Percentiles rank a stretch among this genome's conserved stretches.
Evolutionary conservation across 2,888 invertebrate genomes (phyloP).

Genomic region (Ichneumoninae sp.): DNA sequence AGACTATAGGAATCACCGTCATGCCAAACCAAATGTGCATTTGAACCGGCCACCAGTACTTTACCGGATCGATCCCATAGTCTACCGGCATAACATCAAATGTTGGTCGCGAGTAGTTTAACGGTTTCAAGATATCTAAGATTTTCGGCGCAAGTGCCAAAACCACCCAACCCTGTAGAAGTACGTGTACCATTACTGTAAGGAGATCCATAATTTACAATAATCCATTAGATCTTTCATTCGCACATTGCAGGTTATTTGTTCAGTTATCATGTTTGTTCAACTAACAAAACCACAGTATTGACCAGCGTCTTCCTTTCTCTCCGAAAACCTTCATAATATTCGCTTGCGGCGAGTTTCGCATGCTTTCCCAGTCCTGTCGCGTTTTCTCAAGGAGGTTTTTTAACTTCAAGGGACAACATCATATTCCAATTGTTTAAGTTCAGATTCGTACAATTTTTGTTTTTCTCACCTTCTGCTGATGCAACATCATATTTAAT

Average conservation of each 20-base stretch:
- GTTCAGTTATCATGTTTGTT: background rate
- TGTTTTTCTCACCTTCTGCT: background rate
- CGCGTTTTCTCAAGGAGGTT: background rate
- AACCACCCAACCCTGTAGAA: background rate
- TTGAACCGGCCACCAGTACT: conserved; percentile 5
- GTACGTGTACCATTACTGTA: background rate
- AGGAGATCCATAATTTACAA: background rate
- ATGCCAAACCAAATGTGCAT: no score
- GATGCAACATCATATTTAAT: background rate
- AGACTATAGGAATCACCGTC: background rate
- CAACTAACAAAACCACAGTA: background rate
- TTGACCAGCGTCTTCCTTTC: background rate
- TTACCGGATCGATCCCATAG: conserved; percentile 22
- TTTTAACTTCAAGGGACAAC: background rate
- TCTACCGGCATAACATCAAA: background rate
- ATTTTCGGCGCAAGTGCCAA: background rate
- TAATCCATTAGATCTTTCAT: background rate
- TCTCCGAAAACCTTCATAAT: background rate
- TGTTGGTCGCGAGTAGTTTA: background rate
- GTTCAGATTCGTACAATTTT: background rate
- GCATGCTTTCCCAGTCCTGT: background rate
- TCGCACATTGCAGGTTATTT: no score
- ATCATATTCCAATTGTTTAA: background rate
- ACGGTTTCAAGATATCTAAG: background rate
- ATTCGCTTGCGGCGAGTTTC: background rate